Base-by-base conservation (phyloP, 2,797 vertebrate genomes). In the Myripristis murdjan region DNA sequence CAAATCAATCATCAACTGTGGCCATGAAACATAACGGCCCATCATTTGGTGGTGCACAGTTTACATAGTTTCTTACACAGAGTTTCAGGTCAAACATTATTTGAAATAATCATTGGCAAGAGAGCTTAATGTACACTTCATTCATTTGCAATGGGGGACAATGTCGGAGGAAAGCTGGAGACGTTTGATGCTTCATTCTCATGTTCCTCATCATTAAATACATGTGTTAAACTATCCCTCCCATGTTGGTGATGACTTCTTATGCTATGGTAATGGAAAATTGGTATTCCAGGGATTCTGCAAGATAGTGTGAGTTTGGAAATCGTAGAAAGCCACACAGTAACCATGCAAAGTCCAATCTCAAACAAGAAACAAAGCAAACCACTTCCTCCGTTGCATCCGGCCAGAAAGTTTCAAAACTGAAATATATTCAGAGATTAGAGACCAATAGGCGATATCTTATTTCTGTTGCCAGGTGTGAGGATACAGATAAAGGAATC, bases 201-300 rank as follows among this genome's bases (percentile, higher is more conserved):
- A 55, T 63, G 52, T 72, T 70, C 26, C 59, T 64, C 35, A 7
- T 53, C 14, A 68, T 64, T 35, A 64, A 77, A 82, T 60, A 67
- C 31, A 77, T 64, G 20, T 54, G 59, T 51, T 47, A 54, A 20
- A 49, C 58, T 39, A 14, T 39, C 11, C 37, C 37, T 39, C 14
- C 12, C 44, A 46, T 44, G 41, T 15, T 22, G 26, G 22, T 39
- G 20, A 20, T 26, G 33, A 41, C 41, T 54, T 43, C 26, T 57
- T 37, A 64, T 47, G 33, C 26, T 65, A 59, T 64, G 67, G 52
- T 70, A 51, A 22, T 31, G 18, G 66, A 60, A 41, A 56, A 20
- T 12, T 41, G 23, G 53, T 41, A 24, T 15, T 14, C 23, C n/a
- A 39, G 31, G 62, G 37, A 54, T 23, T 35, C 24, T 46, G 26